Conservation (phyloP, 1,140 invertebrate species). For the Ips nitidus region DNA sequence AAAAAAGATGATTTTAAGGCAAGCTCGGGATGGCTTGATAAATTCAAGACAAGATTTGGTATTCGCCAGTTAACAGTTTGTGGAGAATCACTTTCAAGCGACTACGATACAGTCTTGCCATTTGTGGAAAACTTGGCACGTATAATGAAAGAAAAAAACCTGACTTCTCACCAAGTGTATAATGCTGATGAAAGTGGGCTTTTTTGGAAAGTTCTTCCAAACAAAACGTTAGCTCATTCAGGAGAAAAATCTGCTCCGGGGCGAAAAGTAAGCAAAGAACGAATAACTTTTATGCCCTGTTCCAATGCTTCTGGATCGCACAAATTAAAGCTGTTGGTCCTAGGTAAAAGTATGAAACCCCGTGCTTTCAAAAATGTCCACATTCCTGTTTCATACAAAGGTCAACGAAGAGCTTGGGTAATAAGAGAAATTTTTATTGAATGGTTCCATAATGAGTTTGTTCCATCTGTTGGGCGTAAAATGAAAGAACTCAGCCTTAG, state of each 20-base stretch:
- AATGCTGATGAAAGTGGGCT: conserved; percentile 53
- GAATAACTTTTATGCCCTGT: conserved; percentile 50
- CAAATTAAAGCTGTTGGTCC: conserved; percentile 45
- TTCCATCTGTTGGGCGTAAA: conserved; percentile 22
- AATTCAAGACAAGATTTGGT: conserved; percentile 26
- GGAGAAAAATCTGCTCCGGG: conserved; percentile 47
- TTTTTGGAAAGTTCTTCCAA: conserved; percentile 46
- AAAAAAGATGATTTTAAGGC: conserved; percentile 20
- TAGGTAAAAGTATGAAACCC: conserved; percentile 32
- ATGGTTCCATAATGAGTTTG: conserved; percentile 32
- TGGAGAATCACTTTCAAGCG: conserved; percentile 28
- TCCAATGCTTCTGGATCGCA: conserved; percentile 49
- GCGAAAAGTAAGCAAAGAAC: conserved; percentile 48
- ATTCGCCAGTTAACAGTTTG: conserved; percentile 23
- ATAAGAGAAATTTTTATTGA: conserved; percentile 23
- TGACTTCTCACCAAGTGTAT: conserved; percentile 41
- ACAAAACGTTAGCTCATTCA: conserved; percentile 45
- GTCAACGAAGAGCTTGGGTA: conserved; percentile 20
- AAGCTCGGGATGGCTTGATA: conserved; percentile 21
- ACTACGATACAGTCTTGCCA: neutral
- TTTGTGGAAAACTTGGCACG: conserved; percentile 7
- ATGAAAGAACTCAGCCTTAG: conserved; percentile 15
- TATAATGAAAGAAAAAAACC: neutral
- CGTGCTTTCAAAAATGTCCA: conserved; percentile 23
- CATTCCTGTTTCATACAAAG: conserved; percentile 11